Evolutionary conservation across 2,113 vertebrate genomes (phyloP).

Genomic region (Spermophilus dauricus): DNA sequence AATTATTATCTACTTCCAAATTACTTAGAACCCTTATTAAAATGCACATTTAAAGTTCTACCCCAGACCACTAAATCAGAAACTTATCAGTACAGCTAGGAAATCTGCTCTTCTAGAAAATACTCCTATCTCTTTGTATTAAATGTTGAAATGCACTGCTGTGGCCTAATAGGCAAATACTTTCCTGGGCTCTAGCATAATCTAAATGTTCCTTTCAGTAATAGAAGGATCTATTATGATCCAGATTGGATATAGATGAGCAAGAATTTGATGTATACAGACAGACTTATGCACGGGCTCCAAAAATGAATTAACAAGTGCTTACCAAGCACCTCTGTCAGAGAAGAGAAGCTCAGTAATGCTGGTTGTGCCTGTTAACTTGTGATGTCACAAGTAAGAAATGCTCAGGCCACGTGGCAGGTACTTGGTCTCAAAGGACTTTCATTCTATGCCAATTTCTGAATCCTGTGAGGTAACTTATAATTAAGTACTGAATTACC

Average conservation of each 20-base stretch:
- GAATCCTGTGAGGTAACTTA: neutral
- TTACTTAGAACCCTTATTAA: neutral
- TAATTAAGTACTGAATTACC: neutral
- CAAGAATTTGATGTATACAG: neutral
- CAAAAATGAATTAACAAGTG: neutral
- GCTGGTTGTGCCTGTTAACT: neutral
- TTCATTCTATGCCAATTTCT: neutral
- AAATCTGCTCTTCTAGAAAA: conserved; percentile 48
- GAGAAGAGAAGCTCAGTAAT: neutral
- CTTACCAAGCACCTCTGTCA: neutral
- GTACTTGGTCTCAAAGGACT: conserved; percentile 1
- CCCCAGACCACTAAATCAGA: neutral
- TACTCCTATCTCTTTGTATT: neutral
- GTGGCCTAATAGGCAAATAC: neutral
- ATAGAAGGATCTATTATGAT: neutral
- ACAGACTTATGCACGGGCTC: neutral
- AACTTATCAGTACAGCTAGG: neutral
- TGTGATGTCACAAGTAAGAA: neutral
- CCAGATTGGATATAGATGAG: neutral
- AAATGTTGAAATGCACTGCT: neutral
- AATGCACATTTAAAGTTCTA: neutral
- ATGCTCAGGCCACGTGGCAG: neutral
- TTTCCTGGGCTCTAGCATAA: neutral
- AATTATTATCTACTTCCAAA: neutral
- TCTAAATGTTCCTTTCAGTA: neutral